These are phyloP conservation scores for Acrocephalus arundinaceus DNA, from an alignment of 2,113 vertebrate species.

Conservation along the genomic window DNA sequence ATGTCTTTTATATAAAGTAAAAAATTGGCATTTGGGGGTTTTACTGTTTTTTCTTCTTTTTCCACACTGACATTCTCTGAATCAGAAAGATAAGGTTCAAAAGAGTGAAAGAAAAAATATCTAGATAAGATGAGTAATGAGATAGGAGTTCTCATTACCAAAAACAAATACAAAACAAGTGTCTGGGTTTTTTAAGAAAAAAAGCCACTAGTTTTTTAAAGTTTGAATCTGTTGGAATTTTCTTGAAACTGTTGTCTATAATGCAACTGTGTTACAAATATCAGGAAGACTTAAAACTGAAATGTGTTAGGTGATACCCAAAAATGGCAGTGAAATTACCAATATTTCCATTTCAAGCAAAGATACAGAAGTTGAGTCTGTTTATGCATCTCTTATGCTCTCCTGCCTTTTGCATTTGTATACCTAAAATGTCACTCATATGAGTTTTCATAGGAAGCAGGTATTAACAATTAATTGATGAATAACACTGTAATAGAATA, in stretches of 20 bases:
- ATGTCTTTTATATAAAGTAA: background rate
- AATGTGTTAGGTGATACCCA: background rate
- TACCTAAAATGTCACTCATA: background rate
- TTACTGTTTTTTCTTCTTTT: background rate
- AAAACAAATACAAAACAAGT: background rate
- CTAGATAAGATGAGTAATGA: background rate
- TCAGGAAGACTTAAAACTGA: background rate
- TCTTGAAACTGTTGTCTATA: background rate
- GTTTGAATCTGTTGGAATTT: background rate
- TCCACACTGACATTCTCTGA: background rate
- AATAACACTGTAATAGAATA: background rate
- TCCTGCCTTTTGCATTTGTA: background rate
- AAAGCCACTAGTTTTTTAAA: background rate
- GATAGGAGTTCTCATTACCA: background rate
- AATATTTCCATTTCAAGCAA: background rate
- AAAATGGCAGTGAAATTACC: background rate
- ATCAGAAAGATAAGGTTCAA: background rate
- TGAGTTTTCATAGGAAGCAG: background rate
- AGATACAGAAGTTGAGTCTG: background rate
- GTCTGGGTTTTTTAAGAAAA: background rate
- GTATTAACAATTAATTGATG: background rate
- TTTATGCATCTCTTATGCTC: background rate
- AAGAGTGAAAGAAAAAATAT: background rate
- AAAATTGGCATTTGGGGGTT: accelerated
- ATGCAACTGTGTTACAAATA: background rate